A percentile compares a stretch with the other conserved stretches of the same genome.
Conservation (phyloP, 2,797 vertebrate species). For the Megalops cyprinoides region DNA sequence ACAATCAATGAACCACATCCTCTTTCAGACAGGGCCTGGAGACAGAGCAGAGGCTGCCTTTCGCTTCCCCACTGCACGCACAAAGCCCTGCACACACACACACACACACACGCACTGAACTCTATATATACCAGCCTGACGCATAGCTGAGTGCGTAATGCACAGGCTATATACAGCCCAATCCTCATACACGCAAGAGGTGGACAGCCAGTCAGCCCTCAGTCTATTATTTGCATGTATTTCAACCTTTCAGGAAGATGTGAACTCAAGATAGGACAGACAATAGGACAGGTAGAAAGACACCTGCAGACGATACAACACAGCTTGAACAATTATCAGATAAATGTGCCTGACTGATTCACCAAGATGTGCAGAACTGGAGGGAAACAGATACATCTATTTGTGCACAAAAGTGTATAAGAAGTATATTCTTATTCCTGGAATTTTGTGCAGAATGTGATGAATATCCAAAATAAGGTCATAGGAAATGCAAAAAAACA, state of each 20-base stretch:
- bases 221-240: neutral
- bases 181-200: neutral
- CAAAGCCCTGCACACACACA: neutral
- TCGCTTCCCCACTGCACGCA: neutral
- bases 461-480: neutral
- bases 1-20: conserved; percentile 22
- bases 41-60: neutral
- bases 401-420: too few species aligned
- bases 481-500: neutral
- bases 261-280: neutral
- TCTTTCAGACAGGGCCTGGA: conserved; percentile 7
- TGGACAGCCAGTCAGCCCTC: neutral
- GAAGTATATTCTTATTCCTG: too few species aligned
- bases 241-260: neutral
- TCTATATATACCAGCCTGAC: too few species aligned
- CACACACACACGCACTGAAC: neutral
- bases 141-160: too few species aligned
- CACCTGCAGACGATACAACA: too few species aligned
- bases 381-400: too few species aligned
- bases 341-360: too few species aligned
- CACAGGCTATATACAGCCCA: neutral
- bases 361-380: too few species aligned
- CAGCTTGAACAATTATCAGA: too few species aligned
- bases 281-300: too few species aligned
- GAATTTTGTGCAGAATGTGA: too few species aligned